Evolutionary conservation across 2,113 vertebrate genomes (phyloP), one percentile per base, ranked within the genome.

Genomic region (Istiophorus platypterus): DNA sequence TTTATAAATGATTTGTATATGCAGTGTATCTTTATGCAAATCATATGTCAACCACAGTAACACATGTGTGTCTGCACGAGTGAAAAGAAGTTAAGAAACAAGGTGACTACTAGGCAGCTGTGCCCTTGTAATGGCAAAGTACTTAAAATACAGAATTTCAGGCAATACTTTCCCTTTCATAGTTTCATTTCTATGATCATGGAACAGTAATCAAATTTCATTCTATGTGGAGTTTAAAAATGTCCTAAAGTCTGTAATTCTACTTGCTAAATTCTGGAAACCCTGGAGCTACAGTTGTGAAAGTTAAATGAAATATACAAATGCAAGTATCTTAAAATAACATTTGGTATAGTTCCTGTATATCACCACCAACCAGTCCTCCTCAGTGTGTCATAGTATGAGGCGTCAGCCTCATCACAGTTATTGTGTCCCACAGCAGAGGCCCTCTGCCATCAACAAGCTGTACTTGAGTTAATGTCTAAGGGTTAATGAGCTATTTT

Each of bases 401-500:
- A 59, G 58, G 18, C 57, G 52, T 57, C 47, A 20, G 63, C 37
- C 58, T 22, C n/a, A 26, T 51, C 45, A 59, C 14, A 49, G 64
- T 34, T 39, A 27, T 5, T 27, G 14, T 51, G 22, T 52, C 29
- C n/a, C n/a, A 54, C 42, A 71, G 13, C 37, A 18, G 10, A 68
- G 61, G 18, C 63, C 18, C 4, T 54, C 67, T 69, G 49, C 72
- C 37, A 54, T 69, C 77, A 84, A 71, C 74, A 58, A 72, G 58
- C 76, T 67, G 26, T 11, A 58, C 68, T 26, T n/a, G 24, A 69
- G 26, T 85, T 78, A 5, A 69, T 88, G 69, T 81, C 58, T 72
- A 26, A 31, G 70, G 69, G 83, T 81, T 89, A 81, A 89, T 87
- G 54, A 76, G 73, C 75, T 79, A n/a, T 87, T 87, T 61, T 57